phyloP scores from a whole-genome alignment of 2,113 vertebrate genomes.

The Grus americana region DNA sequence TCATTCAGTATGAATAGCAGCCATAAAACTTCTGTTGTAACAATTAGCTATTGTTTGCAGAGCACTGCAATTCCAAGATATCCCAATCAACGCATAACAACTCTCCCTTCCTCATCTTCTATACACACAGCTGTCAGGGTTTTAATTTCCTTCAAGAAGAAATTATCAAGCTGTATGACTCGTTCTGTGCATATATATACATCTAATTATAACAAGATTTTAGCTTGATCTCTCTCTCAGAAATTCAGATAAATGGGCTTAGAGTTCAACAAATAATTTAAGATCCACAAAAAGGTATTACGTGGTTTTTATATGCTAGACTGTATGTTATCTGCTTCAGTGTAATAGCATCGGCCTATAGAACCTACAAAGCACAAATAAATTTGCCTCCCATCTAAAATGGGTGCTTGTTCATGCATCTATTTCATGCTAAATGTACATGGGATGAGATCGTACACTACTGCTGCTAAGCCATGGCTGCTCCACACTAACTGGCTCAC shows the following conservation, averaged over 20 bases:
- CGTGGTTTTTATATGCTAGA: neutral
- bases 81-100: neutral
- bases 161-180: neutral
- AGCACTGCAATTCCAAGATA: conserved; percentile 5
- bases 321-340: neutral
- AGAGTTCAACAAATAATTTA: neutral
- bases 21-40: neutral
- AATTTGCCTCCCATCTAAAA: neutral
- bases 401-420: neutral
- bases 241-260: conserved; percentile 1
- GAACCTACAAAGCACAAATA: neutral
- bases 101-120: neutral
- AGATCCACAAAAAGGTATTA: neutral
- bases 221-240: neutral
- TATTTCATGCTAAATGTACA: neutral
- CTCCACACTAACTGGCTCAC: neutral
- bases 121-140: neutral
- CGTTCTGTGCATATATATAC: neutral
- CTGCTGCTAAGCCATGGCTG: neutral
- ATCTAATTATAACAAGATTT: neutral
- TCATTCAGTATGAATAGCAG: neutral
- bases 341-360: neutral
- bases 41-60: neutral
- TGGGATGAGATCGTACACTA: neutral
- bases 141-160: neutral